Base-by-base conservation (phyloP, 2,888 invertebrate species). In the Sericinus montela region DNA sequence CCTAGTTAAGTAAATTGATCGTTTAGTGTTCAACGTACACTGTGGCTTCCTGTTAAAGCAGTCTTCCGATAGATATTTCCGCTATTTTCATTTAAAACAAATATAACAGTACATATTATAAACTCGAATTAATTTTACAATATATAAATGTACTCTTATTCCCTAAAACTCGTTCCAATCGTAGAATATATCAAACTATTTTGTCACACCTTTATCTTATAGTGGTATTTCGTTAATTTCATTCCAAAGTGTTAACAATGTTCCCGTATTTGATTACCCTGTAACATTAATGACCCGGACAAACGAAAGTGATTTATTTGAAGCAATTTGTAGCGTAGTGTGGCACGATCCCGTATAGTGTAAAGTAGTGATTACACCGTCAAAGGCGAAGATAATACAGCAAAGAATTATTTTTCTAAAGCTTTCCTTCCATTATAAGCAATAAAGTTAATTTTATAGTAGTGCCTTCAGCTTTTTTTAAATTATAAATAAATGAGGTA, bases 61-160 rank as follows among this genome's bases (percentile, higher is more conserved):
- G 88, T 88, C 88, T 88, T 88, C 88, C 88, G 85, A 82, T 86
- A 86, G 84, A 72, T 86, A 72, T 85, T 83, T 83, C 83, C 77
- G 78, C 79, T 80, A 60, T 72, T 76, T 80, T 85, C 84, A 84
- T 86, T 87, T 82, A 82, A 79, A 73, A 32, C 78, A 72, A 72
- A 72, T 79, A 73, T 80, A 73, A 66, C 67, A 65, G 58, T 74
- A 19, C 19, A 19, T 19, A 63, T 67, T 62, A 60, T 58, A 61
- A 56, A 58, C 54, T 57, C 58, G 58, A 42, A 41, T 39, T 40
- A 40, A 34, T 45, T 49, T 45, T 42, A 54, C 59, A 51, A 50
- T 13, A 25, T 51, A 45, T 54, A 46, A 54, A 54, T 51, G 53
- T 57, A 49, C 49, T 55, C 53, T 50, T 58, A 51, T 38, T 52